These are phyloP conservation scores for Cricetomys ansorgei DNA, from an alignment of 2,113 vertebrate genomes.

Conservation along the genomic window DNA sequence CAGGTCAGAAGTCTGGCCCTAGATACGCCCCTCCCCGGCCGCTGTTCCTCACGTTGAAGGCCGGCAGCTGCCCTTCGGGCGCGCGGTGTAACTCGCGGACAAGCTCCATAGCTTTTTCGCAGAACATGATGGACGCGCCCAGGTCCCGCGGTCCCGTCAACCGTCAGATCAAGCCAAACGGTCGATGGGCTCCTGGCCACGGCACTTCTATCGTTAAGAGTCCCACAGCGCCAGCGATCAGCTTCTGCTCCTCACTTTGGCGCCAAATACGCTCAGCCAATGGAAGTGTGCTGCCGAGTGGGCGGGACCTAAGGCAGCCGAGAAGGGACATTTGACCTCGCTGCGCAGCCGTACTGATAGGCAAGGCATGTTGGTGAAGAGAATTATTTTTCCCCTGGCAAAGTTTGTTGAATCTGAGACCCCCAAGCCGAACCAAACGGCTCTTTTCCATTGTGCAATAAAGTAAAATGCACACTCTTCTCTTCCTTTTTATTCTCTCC, in stretches of 20 bases:
- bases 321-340: neutral
- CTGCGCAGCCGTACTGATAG: accelerated
- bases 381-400: accelerated
- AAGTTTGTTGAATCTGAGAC: neutral
- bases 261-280: conserved; percentile 67
- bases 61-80: conserved; percentile 91
- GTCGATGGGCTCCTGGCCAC: accelerated
- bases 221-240: accelerated
- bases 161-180: neutral
- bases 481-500: neutral
- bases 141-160: accelerated
- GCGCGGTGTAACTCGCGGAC: conserved; percentile 93
- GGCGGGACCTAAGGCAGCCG: neutral
- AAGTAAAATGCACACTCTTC: neutral
- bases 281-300: neutral
- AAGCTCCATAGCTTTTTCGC: conserved; percentile 91
- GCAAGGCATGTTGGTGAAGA: neutral
- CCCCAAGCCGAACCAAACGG: neutral
- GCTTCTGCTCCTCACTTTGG: neutral
- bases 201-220: accelerated
- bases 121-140: conserved; percentile 88
- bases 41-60: conserved; percentile 91
- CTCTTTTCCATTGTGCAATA: neutral
- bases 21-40: neutral
- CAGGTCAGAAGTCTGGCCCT: neutral